Evolutionary conservation across 2,113 vertebrate species (phyloP).

Genomic region (Mixornis gularis): DNA sequence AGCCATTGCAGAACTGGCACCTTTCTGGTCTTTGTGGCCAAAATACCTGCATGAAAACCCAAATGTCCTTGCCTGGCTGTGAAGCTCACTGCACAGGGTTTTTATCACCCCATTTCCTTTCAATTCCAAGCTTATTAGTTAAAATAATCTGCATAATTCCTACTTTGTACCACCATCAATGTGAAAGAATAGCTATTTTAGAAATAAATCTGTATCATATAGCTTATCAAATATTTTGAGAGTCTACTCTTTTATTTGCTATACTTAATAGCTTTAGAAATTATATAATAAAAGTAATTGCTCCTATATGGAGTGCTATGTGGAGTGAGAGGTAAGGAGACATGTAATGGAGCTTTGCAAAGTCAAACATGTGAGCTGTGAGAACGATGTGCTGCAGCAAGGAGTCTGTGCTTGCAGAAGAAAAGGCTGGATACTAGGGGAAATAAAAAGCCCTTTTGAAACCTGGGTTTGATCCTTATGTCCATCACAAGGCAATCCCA

Average conservation of each 20-base stretch:
- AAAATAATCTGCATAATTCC: not conserved
- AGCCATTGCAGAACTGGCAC: not conserved
- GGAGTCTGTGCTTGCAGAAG: not conserved
- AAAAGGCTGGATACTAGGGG: not conserved
- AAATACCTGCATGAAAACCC: not conserved
- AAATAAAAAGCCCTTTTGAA: not conserved
- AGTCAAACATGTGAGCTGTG: not conserved
- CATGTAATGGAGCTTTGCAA: not conserved
- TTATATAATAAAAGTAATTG: not conserved
- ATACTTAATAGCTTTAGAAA: not conserved
- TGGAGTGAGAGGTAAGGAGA: not conserved
- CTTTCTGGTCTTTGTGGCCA: not conserved
- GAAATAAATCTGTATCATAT: not conserved
- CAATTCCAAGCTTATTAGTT: not conserved
- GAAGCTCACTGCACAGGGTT: not conserved
- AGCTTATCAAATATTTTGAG: not conserved
- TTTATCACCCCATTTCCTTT: conserved; percentile 8
- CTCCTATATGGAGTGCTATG: not conserved
- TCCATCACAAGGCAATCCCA: not conserved
- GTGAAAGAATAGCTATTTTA: not conserved
- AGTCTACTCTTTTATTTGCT: not conserved
- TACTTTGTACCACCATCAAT: not conserved
- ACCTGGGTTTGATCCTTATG: not conserved
- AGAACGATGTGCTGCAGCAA: not conserved
- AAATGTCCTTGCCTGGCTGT: not conserved